Conservation (phyloP, 2,797 vertebrate genomes). For the Pyrrhura leucotis region DNA sequence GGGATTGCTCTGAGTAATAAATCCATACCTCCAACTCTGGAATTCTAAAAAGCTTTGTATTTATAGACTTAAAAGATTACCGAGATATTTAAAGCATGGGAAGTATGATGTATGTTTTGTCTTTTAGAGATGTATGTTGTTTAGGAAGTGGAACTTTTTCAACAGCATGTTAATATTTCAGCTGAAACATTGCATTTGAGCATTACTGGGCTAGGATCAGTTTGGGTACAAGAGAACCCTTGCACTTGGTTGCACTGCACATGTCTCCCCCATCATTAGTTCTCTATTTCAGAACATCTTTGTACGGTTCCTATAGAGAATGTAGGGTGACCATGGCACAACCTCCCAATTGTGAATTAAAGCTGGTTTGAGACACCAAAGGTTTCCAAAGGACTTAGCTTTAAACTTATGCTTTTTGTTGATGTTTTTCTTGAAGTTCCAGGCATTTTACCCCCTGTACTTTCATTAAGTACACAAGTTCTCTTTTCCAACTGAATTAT, state of each 20-base stretch:
- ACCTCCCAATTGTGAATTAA: not conserved
- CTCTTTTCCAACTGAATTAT: not conserved
- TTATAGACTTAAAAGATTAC: not conserved
- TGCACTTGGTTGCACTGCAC: not conserved
- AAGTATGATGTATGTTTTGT: not conserved
- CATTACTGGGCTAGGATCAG: not conserved
- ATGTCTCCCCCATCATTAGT: not conserved
- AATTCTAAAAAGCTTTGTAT: not conserved
- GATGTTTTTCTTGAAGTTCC: not conserved
- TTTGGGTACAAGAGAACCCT: not conserved
- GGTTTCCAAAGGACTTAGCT: not conserved
- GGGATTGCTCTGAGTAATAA: not conserved
- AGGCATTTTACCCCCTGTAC: not conserved
- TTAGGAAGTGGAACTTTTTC: not conserved
- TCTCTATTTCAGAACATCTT: not conserved
- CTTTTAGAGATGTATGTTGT: not conserved
- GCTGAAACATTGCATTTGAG: not conserved
- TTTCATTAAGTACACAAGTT: not conserved
- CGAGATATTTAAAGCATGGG: not conserved
- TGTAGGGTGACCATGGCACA: not conserved
- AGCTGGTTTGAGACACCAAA: not conserved
- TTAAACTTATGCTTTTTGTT: not conserved
- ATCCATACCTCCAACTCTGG: rapidly evolving
- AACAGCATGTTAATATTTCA: not conserved
- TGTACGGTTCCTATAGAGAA: not conserved